A percentile compares a stretch with the other conserved stretches of the same genome.
Evolutionary conservation across 2,113 vertebrate species (phyloP).

Genomic region (Mobula birostris): DNA sequence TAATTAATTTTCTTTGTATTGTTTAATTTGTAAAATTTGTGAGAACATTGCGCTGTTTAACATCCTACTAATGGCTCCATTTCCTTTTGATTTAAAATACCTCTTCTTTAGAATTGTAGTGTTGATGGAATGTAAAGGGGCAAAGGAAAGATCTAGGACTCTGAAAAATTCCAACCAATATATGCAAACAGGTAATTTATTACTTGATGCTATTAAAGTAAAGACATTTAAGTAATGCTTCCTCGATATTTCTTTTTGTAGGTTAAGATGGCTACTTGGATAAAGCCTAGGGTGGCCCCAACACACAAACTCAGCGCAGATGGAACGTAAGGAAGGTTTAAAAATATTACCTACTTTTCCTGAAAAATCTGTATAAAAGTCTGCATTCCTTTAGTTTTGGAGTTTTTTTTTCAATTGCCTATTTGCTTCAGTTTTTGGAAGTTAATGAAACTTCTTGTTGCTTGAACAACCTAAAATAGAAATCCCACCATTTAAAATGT

Average conservation of each 20-base stretch:
- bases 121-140: not conserved
- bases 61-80: not conserved
- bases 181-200: not conserved
- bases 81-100: not conserved
- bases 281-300: constrained; percentile 48
- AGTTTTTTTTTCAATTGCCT: not conserved
- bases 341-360: not conserved
- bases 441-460: not conserved
- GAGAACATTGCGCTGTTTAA: not conserved
- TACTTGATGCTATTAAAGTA: not conserved
- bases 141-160: not conserved
- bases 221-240: not conserved
- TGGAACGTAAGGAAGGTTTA: constrained; percentile 55
- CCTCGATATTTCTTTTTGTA: constrained; percentile 37
- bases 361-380: not conserved
- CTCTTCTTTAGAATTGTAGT: not conserved
- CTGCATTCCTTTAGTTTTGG: not conserved
- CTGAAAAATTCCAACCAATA: constrained; percentile 8
- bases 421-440: not conserved
- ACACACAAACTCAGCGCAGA: constrained; percentile 46
- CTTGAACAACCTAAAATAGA: too few species aligned
- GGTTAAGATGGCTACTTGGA: constrained; percentile 57
- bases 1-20: too few species aligned
- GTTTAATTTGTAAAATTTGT: not conserved
- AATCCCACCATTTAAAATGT: not conserved